phyloP scores from a whole-genome alignment of 1,140 invertebrate species.

The Pseudomyrmex sp. region DNA sequence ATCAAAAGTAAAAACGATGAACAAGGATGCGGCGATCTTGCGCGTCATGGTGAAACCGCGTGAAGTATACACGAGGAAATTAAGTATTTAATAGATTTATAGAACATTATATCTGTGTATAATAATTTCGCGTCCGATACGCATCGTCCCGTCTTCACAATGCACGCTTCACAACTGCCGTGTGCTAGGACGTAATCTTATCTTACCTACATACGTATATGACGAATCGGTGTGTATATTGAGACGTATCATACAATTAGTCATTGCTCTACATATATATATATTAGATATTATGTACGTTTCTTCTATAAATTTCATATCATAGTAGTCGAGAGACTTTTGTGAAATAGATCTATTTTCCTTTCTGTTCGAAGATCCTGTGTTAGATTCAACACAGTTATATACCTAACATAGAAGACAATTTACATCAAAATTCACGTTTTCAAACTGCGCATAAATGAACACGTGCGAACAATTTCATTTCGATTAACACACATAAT shows the following conservation, averaged over 20 bases:
- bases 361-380: no score
- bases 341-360: no score
- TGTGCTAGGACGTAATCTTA: conserved; percentile 62
- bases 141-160: conserved; percentile 1
- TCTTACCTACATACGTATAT: conserved; percentile 21
- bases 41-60: conserved; percentile 35
- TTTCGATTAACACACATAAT: no score
- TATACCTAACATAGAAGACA: no score
- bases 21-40: background rate
- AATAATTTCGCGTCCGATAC: conserved; percentile 40
- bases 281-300: no score
- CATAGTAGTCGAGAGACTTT: no score
- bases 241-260: conserved; percentile 43
- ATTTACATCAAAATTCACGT: no score
- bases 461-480: no score
- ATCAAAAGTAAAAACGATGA: conserved; percentile 38
- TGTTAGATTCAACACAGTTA: no score
- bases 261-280: background rate
- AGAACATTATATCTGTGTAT: conserved; percentile 4
- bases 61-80: background rate
- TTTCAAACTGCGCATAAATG: no score
- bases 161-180: conserved; percentile 25
- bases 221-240: conserved; percentile 36
- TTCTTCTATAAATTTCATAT: background rate
- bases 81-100: background rate